phyloP scores from a whole-genome alignment of 2,888 invertebrate genomes.

The Agrotis clavis region DNA sequence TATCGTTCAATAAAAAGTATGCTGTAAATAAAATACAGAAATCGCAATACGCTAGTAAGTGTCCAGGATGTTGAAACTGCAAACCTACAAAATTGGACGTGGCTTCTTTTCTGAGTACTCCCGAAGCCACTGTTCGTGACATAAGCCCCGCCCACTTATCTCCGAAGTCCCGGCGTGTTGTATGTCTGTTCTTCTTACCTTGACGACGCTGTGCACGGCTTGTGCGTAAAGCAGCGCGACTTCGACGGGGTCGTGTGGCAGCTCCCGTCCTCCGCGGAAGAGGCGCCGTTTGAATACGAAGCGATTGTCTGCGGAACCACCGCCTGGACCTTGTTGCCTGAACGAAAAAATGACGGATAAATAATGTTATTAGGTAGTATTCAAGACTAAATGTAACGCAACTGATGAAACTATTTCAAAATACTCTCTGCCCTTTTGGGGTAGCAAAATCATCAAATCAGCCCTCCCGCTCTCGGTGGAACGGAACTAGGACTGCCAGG shows the following conservation, averaged over 20 bases:
- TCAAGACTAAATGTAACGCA: no score
- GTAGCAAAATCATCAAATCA: no score
- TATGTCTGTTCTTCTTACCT: constrained; percentile 90
- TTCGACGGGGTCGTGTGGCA: constrained; percentile 98
- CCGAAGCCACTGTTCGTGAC: not conserved
- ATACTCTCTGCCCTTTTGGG: no score
- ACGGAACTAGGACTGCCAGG: no score
- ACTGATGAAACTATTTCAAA: no score
- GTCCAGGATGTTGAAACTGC: no score
- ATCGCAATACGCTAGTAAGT: no score
- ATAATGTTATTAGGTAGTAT: not conserved
- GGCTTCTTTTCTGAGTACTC: constrained; percentile 1
- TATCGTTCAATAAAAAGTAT: no score
- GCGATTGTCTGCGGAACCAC: constrained; percentile 96
- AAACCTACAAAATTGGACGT: not conserved
- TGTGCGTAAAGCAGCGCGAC: constrained; percentile 98
- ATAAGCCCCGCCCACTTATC: not conserved
- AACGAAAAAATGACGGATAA: not conserved
- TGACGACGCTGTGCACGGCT: constrained; percentile 98
- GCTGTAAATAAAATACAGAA: no score
- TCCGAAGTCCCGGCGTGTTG: not conserved
- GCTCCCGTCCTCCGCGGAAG: constrained; percentile 96
- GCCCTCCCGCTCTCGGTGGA: no score
- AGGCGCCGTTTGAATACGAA: constrained; percentile 98
- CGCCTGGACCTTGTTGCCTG: constrained; percentile 92